Conservation (phyloP, 2,113 vertebrate genomes). For the Notarius quadriscutis region DNA sequence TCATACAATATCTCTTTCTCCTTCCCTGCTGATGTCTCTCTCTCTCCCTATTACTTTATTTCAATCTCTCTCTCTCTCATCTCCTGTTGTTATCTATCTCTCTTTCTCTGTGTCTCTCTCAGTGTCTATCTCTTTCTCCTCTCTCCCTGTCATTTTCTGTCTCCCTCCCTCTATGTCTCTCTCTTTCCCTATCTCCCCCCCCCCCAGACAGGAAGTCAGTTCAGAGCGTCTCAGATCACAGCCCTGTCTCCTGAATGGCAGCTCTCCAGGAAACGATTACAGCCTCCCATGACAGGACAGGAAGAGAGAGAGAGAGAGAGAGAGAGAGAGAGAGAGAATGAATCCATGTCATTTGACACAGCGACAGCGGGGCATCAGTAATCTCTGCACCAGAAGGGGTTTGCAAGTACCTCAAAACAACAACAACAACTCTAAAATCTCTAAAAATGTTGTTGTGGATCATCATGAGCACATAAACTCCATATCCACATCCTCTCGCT, state of each 20-base stretch:
- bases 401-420: not conserved
- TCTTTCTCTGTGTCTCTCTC: too few species aligned
- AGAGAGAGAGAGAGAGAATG: constrained; percentile 18
- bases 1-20: constrained; percentile 38
- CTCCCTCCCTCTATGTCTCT: constrained; percentile 32
- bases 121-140: too few species aligned
- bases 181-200: constrained; percentile 25
- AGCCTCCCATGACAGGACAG: constrained; percentile 27
- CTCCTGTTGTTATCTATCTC: too few species aligned
- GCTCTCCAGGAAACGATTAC: constrained; percentile 53
- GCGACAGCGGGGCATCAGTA: not conserved
- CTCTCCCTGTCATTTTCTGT: not conserved
- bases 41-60: not conserved
- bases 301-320: constrained; percentile 9
- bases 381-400: not conserved
- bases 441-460: not conserved
- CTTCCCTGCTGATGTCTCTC: constrained; percentile 48
- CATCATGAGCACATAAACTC: not conserved
- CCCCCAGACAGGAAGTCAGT: constrained; percentile 61
- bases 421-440: not conserved
- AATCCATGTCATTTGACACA: constrained; percentile 1
- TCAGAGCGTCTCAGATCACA: constrained; percentile 56
- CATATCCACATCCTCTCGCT: not conserved
- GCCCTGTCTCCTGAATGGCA: constrained; percentile 45
- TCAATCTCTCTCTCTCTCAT: constrained; percentile 43